phyloP scores from a whole-genome alignment of 2,888 invertebrate species.

The Idaea aversata region DNA sequence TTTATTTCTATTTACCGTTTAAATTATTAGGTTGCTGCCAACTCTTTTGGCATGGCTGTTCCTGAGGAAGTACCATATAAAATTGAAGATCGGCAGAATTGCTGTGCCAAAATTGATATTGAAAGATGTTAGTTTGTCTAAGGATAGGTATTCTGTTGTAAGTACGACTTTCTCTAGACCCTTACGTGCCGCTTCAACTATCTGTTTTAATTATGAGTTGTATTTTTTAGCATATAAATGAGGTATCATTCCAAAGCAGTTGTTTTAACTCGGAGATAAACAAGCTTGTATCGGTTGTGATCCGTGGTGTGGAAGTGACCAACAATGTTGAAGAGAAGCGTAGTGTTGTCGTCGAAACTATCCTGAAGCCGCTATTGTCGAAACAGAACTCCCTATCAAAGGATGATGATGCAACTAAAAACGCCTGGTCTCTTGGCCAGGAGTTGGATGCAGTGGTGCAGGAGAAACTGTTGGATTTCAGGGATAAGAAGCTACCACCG shows the following conservation, averaged over 20 bases:
- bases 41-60: slow-evolving; percentile 89
- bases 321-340: slow-evolving; percentile 83
- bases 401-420: slow-evolving; percentile 33
- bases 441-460: slow-evolving; percentile 39
- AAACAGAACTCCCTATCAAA: slow-evolving; percentile 64
- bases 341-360: slow-evolving; percentile 68
- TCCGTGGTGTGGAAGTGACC: slow-evolving; percentile 89
- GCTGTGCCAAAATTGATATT: slow-evolving; percentile 89
- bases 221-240: slow-evolving; percentile 87
- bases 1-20: slow-evolving; percentile 29
- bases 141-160: slow-evolving; percentile 89
- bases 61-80: slow-evolving; percentile 88
- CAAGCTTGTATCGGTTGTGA: slow-evolving; percentile 90
- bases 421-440: slow-evolving; percentile 33
- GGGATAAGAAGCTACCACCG: slow-evolving; percentile 87
- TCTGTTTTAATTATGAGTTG: slow-evolving; percentile 1
- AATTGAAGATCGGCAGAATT: slow-evolving; percentile 89
- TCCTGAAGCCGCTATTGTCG: slow-evolving; percentile 71
- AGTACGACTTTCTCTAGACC: slow-evolving; percentile 45
- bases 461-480: slow-evolving; percentile 81
- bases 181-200: not conserved
- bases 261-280: slow-evolving; percentile 93
- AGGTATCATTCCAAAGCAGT: slow-evolving; percentile 91
- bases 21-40: slow-evolving; percentile 85
- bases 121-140: slow-evolving; percentile 89